Base-by-base conservation (phyloP, 2,888 invertebrate genomes). In the Caenorhabditis wallacei region DNA sequence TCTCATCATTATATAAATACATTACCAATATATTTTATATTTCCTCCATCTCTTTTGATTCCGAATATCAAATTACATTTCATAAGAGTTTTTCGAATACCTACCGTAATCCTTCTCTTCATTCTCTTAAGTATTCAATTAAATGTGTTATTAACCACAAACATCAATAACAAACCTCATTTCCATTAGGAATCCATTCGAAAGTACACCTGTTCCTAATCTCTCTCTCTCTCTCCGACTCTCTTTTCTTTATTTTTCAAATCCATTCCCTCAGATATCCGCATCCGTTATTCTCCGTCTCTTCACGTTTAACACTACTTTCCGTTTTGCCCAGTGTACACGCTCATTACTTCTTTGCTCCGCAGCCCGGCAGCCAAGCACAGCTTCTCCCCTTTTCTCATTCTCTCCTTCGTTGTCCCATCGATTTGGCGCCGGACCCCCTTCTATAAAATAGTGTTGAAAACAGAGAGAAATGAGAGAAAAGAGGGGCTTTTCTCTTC, bases 331-430 rank as follows among this genome's bases (percentile, higher is more conserved):
- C n/a, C 51, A 66, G 51, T 66, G 66, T 66, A 66, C 53, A 53
- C 26, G 64, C 63, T 74, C 74, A 74, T 64, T 75, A 66, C 66
- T 75, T 56, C 75, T 54, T 63, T 74, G 53, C 66, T 66, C 66
- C 66, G 66, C 37, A 13, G 30, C 24, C 51, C 3, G 30, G 10
- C 64, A 18, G 46, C 46, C 7, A 18, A 48, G 46, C 53, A 66
- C 66, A 66, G 53, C 63, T 63, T 63, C 74, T 74, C 74, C 24
- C 37, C 51, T 54, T 30, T 37, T 63, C 54, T 61, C 35, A n/a
- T 43, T 56, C 24, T 37, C 48, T n/a, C 10, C 26, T 20, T 16
- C 68, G 11, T 53, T 43, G 43, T 48, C 57, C 30, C 57, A 70
- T 70, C 70, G 70, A 70, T 70, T 59, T 22, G 70, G 57, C 70